Percentiles rank a stretch among this genome's conserved stretches.
Evolutionary conservation across 2,797 vertebrate species (phyloP).

Genomic region (Enteromius afrohamiltoni): DNA sequence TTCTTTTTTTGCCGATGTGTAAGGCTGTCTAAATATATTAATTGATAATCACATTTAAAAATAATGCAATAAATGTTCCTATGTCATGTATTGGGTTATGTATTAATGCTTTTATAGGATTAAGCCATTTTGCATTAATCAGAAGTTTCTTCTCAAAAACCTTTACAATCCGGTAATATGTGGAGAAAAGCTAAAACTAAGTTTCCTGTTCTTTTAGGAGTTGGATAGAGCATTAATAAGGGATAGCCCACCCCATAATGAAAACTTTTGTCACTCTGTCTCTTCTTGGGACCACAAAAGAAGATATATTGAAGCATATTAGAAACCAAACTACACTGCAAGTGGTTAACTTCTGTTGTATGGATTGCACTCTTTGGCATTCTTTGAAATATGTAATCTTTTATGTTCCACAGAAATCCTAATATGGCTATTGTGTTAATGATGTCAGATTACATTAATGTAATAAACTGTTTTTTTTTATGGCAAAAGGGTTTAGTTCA

Average conservation of each 20-base stretch:
- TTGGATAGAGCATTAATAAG: background rate
- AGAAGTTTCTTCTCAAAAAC: constrained; percentile 76
- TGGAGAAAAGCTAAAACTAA: constrained; percentile 74
- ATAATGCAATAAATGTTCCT: background rate
- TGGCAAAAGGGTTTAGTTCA: constrained; percentile 1
- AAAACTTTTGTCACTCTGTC: background rate
- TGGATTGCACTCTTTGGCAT: background rate
- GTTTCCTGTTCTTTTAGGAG: constrained; percentile 73
- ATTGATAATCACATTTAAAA: background rate
- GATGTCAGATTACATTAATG: background rate
- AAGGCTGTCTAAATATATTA: background rate
- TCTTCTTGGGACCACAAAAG: background rate
- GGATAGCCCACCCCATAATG: background rate
- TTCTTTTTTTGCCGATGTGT: background rate
- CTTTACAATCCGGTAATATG: constrained; percentile 71
- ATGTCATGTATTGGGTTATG: constrained; percentile 68
- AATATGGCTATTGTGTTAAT: background rate
- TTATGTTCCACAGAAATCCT: background rate
- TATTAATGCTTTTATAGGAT: constrained; percentile 78
- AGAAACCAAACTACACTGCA: background rate
- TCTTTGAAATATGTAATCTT: background rate
- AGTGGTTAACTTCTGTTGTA: background rate
- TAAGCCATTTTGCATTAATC: constrained; percentile 80
- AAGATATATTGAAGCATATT: background rate
- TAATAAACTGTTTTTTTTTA: background rate